These are phyloP conservation scores for Halictus quadricinctus DNA, from an alignment of 2,888 invertebrate species.

Conservation along the genomic window DNA sequence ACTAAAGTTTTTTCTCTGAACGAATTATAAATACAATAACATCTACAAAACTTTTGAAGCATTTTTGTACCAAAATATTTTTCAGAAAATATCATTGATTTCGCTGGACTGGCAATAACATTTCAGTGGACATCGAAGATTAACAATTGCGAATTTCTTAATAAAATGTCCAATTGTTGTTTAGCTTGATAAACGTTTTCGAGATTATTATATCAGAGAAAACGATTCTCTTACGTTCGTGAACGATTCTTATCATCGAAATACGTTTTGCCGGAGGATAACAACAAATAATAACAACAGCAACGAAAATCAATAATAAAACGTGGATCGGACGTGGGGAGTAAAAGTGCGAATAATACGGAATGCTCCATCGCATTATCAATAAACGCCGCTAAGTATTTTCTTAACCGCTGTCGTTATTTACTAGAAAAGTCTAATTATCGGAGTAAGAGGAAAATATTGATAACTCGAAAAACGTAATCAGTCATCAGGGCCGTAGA, in stretches of 20 bases:
- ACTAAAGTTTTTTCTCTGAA: background rate
- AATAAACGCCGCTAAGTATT: background rate
- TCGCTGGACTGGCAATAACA: background rate
- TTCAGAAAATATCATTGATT: background rate
- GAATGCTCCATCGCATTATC: background rate
- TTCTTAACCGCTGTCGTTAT: constrained; percentile 34
- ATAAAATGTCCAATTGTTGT: background rate
- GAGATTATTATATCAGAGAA: background rate
- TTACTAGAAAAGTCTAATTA: constrained; percentile 45
- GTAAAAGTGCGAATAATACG: background rate
- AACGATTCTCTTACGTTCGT: background rate
- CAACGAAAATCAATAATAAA: constrained; percentile 17
- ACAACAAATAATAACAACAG: background rate
- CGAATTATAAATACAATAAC: background rate
- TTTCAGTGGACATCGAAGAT: background rate
- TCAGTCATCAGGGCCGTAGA: constrained; percentile 45
- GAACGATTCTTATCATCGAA: background rate
- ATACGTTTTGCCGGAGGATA: background rate
- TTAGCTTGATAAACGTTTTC: background rate
- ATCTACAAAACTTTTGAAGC: background rate
- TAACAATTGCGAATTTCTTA: background rate
- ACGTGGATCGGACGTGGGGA: background rate
- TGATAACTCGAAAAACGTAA: constrained; percentile 58
- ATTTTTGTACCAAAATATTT: background rate
- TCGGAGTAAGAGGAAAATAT: constrained; percentile 53